A percentile compares a stretch with the other conserved stretches of the same genome.
Conservation (phyloP, 2,888 invertebrate genomes). For the Aphidius colemani region DNA sequence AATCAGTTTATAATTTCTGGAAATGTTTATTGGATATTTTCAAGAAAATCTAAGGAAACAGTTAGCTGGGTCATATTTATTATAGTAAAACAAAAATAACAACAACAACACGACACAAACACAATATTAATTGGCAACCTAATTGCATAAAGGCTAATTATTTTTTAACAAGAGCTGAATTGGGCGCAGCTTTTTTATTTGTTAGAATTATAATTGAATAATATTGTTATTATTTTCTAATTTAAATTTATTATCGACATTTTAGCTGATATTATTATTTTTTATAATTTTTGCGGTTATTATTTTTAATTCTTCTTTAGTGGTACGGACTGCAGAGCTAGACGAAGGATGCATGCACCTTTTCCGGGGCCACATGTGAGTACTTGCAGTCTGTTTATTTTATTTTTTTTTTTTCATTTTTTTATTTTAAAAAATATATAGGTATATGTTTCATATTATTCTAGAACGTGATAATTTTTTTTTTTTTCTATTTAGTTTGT, state of each 20-base stretch:
- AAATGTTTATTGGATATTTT: too few relatives aligned
- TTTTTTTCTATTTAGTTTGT: too few relatives aligned
- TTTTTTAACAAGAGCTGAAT: slow-evolving; percentile 19
- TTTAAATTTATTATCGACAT: slow-evolving; percentile 32
- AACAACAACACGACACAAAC: slow-evolving; percentile 22
- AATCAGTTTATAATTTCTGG: too few relatives aligned
- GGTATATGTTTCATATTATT: neutral
- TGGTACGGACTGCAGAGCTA: slow-evolving; percentile 62
- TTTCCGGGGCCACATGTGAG: slow-evolving; percentile 60
- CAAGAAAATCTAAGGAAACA: too few relatives aligned
- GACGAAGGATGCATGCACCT: slow-evolving; percentile 62
- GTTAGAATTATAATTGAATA: slow-evolving; percentile 6
- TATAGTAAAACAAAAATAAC: slow-evolving; percentile 29
- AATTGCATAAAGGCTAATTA: slow-evolving; percentile 10
- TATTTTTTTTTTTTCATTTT: slow-evolving; percentile 34
- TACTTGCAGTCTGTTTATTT: slow-evolving; percentile 52
- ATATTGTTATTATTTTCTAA: slow-evolving; percentile 5
- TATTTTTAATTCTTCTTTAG: slow-evolving; percentile 58
- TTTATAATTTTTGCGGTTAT: slow-evolving; percentile 32
- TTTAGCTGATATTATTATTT: slow-evolving; percentile 28
- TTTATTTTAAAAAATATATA: slow-evolving; percentile 12
- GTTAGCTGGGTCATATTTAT: too few relatives aligned
- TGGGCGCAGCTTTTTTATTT: slow-evolving; percentile 29
- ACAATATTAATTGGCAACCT: slow-evolving; percentile 13
- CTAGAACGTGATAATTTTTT: too few relatives aligned